phyloP scores from a whole-genome alignment of 2,797 vertebrate species.

The Geotrypetes seraphini region DNA sequence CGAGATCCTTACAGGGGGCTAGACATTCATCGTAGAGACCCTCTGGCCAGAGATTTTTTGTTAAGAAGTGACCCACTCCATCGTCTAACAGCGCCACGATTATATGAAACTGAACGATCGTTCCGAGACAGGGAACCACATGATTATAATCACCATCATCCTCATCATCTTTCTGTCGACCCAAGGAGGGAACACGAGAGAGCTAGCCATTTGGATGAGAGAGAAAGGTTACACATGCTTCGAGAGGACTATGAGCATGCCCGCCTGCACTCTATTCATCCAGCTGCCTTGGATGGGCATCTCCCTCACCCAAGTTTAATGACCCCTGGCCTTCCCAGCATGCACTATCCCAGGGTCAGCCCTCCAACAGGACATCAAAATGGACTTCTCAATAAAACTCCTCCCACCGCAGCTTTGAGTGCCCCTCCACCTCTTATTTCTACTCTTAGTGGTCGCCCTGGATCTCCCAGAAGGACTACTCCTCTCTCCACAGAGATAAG shows the following conservation, averaged over 20 bases:
- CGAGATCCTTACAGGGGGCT: constrained; percentile 85
- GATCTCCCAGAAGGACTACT: constrained; percentile 90
- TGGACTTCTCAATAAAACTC: constrained; percentile 84
- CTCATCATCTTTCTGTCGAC: constrained; percentile 66
- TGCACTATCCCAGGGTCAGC: constrained; percentile 90
- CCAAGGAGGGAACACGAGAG: constrained; percentile 83
- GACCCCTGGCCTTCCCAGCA: constrained; percentile 81
- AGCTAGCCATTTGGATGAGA: constrained; percentile 71
- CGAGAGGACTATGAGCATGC: constrained; percentile 87
- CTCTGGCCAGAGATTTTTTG: constrained; percentile 81
- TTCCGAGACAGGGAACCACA: constrained; percentile 91
- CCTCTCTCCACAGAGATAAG: constrained; percentile 82
- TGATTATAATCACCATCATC: constrained; percentile 74
- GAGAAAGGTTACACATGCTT: constrained; percentile 83
- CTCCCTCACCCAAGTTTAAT: constrained; percentile 78
- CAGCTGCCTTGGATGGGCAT: constrained; percentile 75
- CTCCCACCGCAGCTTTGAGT: constrained; percentile 84
- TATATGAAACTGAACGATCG: constrained; percentile 83
- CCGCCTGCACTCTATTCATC: constrained; percentile 59
- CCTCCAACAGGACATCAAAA: constrained; percentile 82
- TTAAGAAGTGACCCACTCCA: constrained; percentile 84
- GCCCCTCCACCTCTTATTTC: constrained; percentile 91
- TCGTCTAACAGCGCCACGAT: constrained; percentile 68
- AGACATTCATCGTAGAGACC: constrained; percentile 87
- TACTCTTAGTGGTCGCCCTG: constrained; percentile 72